Conservation (phyloP, 2,888 invertebrate genomes). For the Hirudinaria manillensis region DNA sequence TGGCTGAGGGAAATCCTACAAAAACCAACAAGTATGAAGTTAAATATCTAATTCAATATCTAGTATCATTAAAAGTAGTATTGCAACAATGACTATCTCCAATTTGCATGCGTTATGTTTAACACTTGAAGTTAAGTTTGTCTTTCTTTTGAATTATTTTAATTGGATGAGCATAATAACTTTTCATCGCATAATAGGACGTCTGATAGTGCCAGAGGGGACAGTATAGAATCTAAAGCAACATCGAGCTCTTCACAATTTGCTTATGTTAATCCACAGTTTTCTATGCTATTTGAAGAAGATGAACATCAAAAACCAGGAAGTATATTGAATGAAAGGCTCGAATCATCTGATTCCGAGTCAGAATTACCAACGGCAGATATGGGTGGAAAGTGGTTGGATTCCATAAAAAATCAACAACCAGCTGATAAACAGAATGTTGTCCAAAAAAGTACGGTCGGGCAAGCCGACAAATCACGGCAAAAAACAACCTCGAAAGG, state of each 20-base stretch:
- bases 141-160: too few relatives aligned
- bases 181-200: neutral
- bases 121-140: too few relatives aligned
- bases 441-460: too few relatives aligned
- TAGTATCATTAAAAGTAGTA: neutral
- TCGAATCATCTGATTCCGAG: neutral
- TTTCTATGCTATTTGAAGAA: neutral
- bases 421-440: too few relatives aligned
- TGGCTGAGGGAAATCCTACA: neutral
- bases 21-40: neutral
- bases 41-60: neutral
- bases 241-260: neutral
- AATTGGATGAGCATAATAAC: too few relatives aligned
- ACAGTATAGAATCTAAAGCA: conserved; percentile 4
- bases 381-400: too few relatives aligned
- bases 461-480: too few relatives aligned
- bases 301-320: neutral
- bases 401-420: too few relatives aligned
- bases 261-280: neutral
- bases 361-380: neutral
- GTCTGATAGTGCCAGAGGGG: neutral
- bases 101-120: too few relatives aligned
- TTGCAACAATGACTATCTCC: too few relatives aligned
- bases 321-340: neutral
- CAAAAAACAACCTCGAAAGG: too few relatives aligned